Base-by-base conservation (phyloP, 2,888 invertebrate species). In the Meiosimyza platycephala region DNA sequence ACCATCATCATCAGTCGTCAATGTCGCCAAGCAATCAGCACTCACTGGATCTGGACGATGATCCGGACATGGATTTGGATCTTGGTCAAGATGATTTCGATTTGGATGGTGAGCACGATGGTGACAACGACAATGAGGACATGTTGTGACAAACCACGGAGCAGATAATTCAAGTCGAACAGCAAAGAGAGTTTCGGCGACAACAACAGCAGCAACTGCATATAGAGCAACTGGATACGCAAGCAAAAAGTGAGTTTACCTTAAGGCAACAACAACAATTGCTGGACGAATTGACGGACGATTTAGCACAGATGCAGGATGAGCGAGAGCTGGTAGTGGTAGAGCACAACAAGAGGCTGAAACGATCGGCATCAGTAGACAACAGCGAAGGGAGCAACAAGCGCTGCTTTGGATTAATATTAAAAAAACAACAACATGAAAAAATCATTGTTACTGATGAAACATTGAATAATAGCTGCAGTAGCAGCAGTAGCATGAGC, bases 31-130 rank as follows among this genome's bases (percentile, higher is more conserved):
- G 81, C 1, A 82, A 84, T 71, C 78, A 79, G 22, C 81, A 83
- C 73, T 81, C 84, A 6, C 69, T 84, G 12, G 83, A 84, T 62
- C 79, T 87, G 13, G 86, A 86, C 47, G 87, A 87, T 55, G 85
- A 83, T 68, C 78, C 78, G 11, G 84, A 85, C 12, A 84, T 86
- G 81, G 87, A 87, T 57, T 76, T 87, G 33, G 85, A 87, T 60
- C 76, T 87, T 74, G 84, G 83, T 6, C 83, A 85, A 63, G 84
- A 85, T 72, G 87, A 86, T 74, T 86, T 86, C 59, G 85, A 85
- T 75, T 78, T 86, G 12, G 86, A 83, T 59, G 76, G 71, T n/a
- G 73, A 75, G 13, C 72, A 76, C 57, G 79, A 82, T 40, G 78
- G 80, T 47, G 78, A 76, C 62, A 78, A 75, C 4, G 72, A 72